Evolutionary conservation across 2,113 vertebrate species (phyloP).

Genomic region (Leptocoma aspasia): DNA sequence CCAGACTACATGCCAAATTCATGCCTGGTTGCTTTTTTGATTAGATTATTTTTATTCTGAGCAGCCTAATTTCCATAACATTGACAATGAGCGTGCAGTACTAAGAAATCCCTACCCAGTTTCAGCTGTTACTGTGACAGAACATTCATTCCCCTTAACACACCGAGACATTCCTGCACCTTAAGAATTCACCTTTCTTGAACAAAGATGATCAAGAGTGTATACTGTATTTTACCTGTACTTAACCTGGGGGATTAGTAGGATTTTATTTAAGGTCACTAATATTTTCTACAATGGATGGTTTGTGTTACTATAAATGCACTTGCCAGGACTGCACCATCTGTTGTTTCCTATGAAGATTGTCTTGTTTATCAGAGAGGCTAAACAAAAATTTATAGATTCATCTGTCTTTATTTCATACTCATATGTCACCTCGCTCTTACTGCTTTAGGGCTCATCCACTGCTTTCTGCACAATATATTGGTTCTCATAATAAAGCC

Average conservation of each 20-base stretch:
- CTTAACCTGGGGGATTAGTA: background rate
- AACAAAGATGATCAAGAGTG: background rate
- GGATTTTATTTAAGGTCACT: background rate
- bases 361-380: background rate
- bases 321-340: background rate
- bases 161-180: background rate
- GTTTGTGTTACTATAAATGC: background rate
- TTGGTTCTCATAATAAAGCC: slow-evolving; percentile 21
- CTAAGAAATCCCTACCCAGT: background rate
- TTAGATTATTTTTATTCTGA: background rate
- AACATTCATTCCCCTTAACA: background rate
- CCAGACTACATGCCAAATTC: background rate
- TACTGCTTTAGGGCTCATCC: background rate
- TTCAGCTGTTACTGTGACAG: background rate
- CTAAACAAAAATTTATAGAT: background rate
- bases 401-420: background rate
- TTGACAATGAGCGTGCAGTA: background rate
- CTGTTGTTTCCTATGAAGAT: background rate
- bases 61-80: background rate
- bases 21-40: background rate
- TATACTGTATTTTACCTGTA: background rate
- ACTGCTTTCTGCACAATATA: background rate
- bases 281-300: background rate
- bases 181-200: background rate
- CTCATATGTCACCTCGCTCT: background rate